Evolutionary conservation across 2,888 invertebrate species (phyloP).

Genomic region (Eretmocerus hayati): DNA sequence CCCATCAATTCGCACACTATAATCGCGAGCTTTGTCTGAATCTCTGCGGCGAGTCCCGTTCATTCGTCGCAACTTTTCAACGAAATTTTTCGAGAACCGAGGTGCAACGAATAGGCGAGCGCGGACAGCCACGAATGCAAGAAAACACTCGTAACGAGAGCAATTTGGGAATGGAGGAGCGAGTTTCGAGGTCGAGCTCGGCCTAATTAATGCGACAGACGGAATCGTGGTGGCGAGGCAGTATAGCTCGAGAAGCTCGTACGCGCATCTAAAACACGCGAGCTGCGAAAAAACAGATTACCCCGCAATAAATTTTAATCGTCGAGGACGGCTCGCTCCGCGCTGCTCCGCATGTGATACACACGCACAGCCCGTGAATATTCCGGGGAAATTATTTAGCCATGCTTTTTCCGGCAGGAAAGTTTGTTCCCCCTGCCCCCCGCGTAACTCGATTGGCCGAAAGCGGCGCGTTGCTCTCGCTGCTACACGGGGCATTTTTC

Average conservation of each 20-base stretch:
- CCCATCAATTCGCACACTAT: too few relatives aligned
- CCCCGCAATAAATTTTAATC: slow-evolving; percentile 12
- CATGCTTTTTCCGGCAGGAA: not conserved
- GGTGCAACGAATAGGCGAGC: not conserved
- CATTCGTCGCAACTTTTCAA: too few relatives aligned
- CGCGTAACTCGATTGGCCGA: not conserved
- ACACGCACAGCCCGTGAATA: not conserved
- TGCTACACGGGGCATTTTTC: slow-evolving; percentile 25
- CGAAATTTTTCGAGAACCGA: too few relatives aligned
- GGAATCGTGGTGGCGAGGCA: too few relatives aligned
- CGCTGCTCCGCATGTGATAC: too few relatives aligned
- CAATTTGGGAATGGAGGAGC: slow-evolving; percentile 3
- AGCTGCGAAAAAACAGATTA: slow-evolving; percentile 6
- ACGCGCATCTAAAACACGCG: not conserved
- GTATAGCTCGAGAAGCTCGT: too few relatives aligned
- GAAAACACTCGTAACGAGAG: slow-evolving; percentile 5
- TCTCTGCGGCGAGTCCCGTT: too few relatives aligned
- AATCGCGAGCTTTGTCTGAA: too few relatives aligned
- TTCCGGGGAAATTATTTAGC: not conserved
- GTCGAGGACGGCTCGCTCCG: not conserved
- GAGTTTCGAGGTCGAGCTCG: slow-evolving; percentile 8
- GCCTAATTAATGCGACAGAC: slow-evolving; percentile 10
- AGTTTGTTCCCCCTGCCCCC: slow-evolving; percentile 1
- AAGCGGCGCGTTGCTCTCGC: not conserved
- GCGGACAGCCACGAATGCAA: slow-evolving; percentile 3